Conservation (phyloP, 2,888 invertebrate genomes). For the Habroteleia sp. region DNA sequence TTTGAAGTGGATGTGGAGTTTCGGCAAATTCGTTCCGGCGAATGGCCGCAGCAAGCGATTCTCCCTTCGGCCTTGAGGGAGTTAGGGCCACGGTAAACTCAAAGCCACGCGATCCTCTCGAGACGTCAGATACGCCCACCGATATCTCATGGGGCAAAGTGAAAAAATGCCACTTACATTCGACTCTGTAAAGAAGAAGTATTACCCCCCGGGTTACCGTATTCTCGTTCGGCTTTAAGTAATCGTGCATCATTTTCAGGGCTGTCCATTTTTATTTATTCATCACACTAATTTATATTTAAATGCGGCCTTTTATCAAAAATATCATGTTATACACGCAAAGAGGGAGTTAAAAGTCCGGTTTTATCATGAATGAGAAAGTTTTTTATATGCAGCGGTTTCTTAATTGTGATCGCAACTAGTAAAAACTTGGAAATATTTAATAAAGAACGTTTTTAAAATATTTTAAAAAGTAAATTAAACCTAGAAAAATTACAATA, state of each 20-base stretch:
- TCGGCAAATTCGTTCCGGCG: constrained; percentile 57
- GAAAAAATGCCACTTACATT: constrained; percentile 64
- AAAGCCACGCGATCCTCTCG: constrained; percentile 57
- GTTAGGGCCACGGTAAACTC: constrained; percentile 63
- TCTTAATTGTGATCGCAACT: too few species aligned
- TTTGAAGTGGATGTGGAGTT: constrained; percentile 29
- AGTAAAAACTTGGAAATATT: too few species aligned
- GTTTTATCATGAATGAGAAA: constrained; percentile 1
- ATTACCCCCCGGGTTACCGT: constrained; percentile 56
- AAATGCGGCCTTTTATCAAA: constrained; percentile 24
- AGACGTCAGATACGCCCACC: constrained; percentile 64
- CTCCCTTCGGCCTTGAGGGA: constrained; percentile 57
- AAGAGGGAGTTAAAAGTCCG: constrained; percentile 4
- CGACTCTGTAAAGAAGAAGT: constrained; percentile 40
- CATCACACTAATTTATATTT: constrained; percentile 38
- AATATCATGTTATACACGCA: constrained; percentile 8
- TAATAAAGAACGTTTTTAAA: too few species aligned
- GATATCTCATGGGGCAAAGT: constrained; percentile 59
- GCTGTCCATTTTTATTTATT: constrained; percentile 39
- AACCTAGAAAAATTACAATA: too few species aligned
- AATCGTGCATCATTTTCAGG: constrained; percentile 54
- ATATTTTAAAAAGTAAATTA: too few species aligned
- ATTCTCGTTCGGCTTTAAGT: constrained; percentile 38
- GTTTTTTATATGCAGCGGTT: neutral
- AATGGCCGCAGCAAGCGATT: constrained; percentile 56